Percentiles rank a stretch among this genome's conserved stretches.
phyloP scores from a whole-genome alignment of 2,888 invertebrate genomes.

The Lithodes maja region DNA sequence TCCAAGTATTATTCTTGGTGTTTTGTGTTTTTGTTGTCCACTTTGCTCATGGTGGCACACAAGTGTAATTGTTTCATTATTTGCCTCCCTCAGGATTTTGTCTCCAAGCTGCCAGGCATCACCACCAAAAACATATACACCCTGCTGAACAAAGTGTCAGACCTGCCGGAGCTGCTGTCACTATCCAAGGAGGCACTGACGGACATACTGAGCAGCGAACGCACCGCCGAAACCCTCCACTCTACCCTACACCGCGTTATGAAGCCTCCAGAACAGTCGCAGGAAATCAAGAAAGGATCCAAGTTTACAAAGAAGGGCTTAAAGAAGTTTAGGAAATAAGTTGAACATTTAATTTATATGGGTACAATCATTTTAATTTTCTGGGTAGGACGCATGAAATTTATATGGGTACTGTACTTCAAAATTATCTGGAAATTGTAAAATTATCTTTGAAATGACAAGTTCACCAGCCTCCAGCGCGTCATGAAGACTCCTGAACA shows the following conservation, averaged over 20 bases:
- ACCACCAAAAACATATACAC: slow-evolving; percentile 87
- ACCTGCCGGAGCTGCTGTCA: slow-evolving; percentile 78
- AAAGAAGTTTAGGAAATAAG: slow-evolving; percentile 41
- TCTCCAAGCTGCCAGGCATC: slow-evolving; percentile 75
- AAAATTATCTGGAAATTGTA: neutral
- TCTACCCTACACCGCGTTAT: slow-evolving; percentile 73
- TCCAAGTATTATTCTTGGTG: too few relatives aligned
- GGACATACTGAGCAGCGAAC: slow-evolving; percentile 81
- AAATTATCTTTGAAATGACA: neutral
- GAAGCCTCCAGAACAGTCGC: slow-evolving; percentile 49
- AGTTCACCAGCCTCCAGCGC: too few relatives aligned
- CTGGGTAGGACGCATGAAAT: too few relatives aligned
- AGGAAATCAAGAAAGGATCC: slow-evolving; percentile 45
- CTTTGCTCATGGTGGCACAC: neutral
- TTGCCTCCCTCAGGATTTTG: slow-evolving; percentile 75
- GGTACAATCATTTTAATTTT: too few relatives aligned
- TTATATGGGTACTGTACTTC: neutral
- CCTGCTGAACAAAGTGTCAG: slow-evolving; percentile 84
- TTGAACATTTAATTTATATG: too few relatives aligned
- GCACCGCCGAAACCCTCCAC: slow-evolving; percentile 74
- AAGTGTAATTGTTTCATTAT: neutral
- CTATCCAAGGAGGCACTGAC: slow-evolving; percentile 80
- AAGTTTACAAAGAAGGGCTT: slow-evolving; percentile 55
- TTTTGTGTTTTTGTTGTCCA: neutral
- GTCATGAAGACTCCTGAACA: too few relatives aligned